phyloP scores from a whole-genome alignment of 2,113 vertebrate genomes.

The Xenus cinereus region DNA sequence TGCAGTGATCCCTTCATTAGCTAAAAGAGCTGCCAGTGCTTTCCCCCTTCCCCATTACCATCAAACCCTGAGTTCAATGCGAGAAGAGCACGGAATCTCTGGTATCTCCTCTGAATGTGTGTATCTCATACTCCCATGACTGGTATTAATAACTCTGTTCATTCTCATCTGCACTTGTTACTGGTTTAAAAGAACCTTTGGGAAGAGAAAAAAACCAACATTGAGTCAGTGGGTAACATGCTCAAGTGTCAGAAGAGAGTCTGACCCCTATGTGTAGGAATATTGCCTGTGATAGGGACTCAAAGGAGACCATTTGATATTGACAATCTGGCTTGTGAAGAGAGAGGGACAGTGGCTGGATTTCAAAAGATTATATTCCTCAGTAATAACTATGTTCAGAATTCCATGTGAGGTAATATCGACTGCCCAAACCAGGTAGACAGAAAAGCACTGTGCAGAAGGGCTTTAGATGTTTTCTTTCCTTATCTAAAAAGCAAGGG shows the following conservation, averaged over 20 bases:
- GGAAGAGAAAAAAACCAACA: not conserved
- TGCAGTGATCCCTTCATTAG: not conserved
- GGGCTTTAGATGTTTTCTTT: not conserved
- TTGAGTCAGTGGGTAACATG: not conserved
- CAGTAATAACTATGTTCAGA: not conserved
- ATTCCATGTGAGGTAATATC: not conserved
- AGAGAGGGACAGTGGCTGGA: not conserved
- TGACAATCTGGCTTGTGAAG: not conserved
- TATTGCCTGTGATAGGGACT: not conserved
- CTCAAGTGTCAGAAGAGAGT: not conserved
- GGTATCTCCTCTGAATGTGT: not conserved
- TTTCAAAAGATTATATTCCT: not conserved
- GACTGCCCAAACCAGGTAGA: not conserved
- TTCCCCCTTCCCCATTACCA: not conserved
- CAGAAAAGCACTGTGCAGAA: not conserved
- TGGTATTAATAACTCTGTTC: not conserved
- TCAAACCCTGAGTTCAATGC: not conserved
- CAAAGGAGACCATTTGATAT: not conserved
- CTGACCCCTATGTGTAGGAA: rapidly evolving
- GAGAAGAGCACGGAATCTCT: not conserved
- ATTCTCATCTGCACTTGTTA: not conserved
- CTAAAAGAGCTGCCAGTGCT: not conserved
- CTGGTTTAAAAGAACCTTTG: not conserved
- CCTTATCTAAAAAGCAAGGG: not conserved
- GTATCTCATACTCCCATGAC: not conserved